These are phyloP conservation scores for Apostichopus parvimensis DNA, from an alignment of 35 echinoderm and acorn worm species.

Conservation along the genomic window DNA sequence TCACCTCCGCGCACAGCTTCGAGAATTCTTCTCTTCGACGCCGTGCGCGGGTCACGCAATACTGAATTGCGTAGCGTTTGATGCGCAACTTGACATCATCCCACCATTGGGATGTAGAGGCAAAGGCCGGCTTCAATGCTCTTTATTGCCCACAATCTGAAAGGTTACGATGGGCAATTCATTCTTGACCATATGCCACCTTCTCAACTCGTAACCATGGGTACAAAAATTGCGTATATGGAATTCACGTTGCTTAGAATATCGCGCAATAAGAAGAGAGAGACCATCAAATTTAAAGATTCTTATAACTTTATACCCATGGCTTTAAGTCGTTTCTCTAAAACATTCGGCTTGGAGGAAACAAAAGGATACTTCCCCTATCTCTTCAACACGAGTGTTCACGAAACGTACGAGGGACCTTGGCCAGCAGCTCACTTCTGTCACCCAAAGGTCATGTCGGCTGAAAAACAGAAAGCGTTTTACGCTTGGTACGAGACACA, in stretches of 20 bases:
- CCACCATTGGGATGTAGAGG: too few relatives aligned
- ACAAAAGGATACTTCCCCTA: slow-evolving; percentile 29
- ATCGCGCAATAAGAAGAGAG: not conserved
- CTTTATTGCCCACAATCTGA: slow-evolving; percentile 25
- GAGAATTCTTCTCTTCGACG: too few relatives aligned
- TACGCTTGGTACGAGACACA: not conserved
- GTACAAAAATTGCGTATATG: slow-evolving; percentile 28
- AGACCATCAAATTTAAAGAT: not conserved
- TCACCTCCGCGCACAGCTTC: too few relatives aligned
- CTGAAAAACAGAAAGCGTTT: not conserved
- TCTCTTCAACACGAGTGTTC: not conserved
- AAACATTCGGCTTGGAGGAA: slow-evolving; percentile 16
- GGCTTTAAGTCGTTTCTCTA: not conserved
- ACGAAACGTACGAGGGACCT: not conserved
- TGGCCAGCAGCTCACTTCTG: not conserved
- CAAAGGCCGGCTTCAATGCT: too few relatives aligned
- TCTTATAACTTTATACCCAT: slow-evolving; percentile 9
- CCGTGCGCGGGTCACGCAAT: too few relatives aligned
- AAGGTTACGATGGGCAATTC: slow-evolving; percentile 20
- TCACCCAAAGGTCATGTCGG: not conserved
- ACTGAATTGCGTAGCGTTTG: too few relatives aligned
- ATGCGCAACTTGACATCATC: too few relatives aligned
- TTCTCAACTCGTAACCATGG: not conserved
- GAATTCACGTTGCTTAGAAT: not conserved
- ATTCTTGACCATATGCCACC: not conserved